A percentile compares a stretch with the other conserved stretches of the same genome.
These are phyloP conservation scores for Stigmatopora argus DNA, from an alignment of 2,113 vertebrate species.

Conservation along the genomic window DNA sequence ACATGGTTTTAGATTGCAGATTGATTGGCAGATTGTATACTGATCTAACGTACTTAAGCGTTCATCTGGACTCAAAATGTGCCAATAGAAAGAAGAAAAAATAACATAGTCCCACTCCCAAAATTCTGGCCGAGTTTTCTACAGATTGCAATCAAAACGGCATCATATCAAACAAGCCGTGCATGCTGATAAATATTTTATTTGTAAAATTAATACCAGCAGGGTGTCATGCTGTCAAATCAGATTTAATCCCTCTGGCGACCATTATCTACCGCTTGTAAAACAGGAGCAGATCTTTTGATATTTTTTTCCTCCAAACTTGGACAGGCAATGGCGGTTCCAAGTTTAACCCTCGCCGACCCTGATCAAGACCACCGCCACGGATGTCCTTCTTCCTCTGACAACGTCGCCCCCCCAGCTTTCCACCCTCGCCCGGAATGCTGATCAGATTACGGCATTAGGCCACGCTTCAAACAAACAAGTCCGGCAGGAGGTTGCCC, in stretches of 20 bases:
- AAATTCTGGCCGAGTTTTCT: constrained; percentile 9
- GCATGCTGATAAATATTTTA: constrained; percentile 46
- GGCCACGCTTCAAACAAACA: constrained; percentile 51
- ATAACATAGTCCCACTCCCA: not conserved
- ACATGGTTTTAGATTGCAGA: not conserved
- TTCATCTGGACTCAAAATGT: not conserved
- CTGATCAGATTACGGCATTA: constrained; percentile 60
- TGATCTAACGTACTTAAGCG: not conserved
- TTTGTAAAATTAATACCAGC: constrained; percentile 37
- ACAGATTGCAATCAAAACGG: constrained; percentile 23
- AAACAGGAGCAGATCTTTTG: constrained; percentile 33
- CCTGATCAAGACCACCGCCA: constrained; percentile 28
- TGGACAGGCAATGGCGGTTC: not conserved
- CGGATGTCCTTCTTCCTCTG: constrained; percentile 13
- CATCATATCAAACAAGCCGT: constrained; percentile 17
- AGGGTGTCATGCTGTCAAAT: constrained; percentile 17
- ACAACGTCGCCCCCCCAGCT: constrained; percentile 2
- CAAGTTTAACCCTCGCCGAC: constrained; percentile 11
- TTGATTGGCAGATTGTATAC: not conserved
- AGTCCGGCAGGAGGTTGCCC: constrained; percentile 36
- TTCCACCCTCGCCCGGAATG: constrained; percentile 34
- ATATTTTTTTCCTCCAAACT: constrained; percentile 23
- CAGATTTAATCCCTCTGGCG: constrained; percentile 11
- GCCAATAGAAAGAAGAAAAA: not conserved
- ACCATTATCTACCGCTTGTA: constrained; percentile 32